A percentile compares a stretch with the other conserved stretches of the same genome.
These are phyloP conservation scores for Bettongia penicillata DNA, from an alignment of 2,113 vertebrate species.

Conservation along the genomic window DNA sequence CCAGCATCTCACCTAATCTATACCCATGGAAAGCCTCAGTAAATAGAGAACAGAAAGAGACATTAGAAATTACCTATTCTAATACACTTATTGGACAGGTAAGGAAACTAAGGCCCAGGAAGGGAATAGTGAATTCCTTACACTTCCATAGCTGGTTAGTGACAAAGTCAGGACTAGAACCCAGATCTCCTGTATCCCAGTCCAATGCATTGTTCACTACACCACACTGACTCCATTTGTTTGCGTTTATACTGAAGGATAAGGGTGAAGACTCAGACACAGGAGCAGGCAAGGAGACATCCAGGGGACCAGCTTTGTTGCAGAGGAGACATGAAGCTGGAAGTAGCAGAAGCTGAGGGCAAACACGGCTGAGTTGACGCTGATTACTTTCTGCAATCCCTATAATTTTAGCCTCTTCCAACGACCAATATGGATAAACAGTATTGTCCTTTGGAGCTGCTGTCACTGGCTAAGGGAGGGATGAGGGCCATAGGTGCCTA, in stretches of 20 bases:
- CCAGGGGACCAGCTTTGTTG: background rate
- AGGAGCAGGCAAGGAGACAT: background rate
- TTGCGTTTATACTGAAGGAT: background rate
- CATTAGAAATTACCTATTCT: background rate
- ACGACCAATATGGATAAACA: background rate
- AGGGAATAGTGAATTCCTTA: background rate
- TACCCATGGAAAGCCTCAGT: background rate
- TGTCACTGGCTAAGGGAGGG: background rate
- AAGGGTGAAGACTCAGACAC: background rate
- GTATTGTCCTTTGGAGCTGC: background rate
- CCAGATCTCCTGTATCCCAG: background rate
- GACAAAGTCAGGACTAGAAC: background rate
- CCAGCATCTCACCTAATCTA: background rate
- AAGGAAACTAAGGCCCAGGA: background rate
- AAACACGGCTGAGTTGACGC: background rate
- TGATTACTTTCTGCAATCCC: background rate
- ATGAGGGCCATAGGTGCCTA: background rate
- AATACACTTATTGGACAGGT: background rate
- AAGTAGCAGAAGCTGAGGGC: background rate
- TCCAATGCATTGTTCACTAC: background rate
- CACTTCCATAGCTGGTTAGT: background rate
- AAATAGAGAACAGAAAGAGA: background rate
- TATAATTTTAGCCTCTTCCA: background rate
- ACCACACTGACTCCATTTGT: background rate
- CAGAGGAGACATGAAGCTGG: background rate